Evolutionary conservation across 2,888 invertebrate genomes (phyloP), one percentile per base, ranked within the genome.

Genomic region (Hedychridium roseum): DNA sequence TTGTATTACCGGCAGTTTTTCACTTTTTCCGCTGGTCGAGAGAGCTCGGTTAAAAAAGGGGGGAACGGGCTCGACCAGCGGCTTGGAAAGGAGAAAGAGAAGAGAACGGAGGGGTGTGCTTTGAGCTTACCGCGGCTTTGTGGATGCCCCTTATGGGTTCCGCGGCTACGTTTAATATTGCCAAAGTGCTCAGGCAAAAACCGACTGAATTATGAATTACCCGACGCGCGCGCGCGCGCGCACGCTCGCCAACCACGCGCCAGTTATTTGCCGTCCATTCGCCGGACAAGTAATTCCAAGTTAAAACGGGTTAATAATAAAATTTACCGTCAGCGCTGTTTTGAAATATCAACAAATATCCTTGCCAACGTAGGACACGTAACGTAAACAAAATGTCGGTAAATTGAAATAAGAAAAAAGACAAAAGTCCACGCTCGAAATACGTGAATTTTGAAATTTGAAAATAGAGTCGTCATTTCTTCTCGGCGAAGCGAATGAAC

Each of bases 51-150:
- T 18, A 26, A 2, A 35, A 11, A 40, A 51, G 43, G 45, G 40
- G 39, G 35, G 42, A 27, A 37, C 34, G 23, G 31, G 32, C 43
- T 11, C 21, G 28, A 47, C 15, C 23, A 18, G 18, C 43, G 18
- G 23, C 12, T 18, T 21, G 47, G 9, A 21, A 27, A 43, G 34
- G 23, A 37, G 28, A 45, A 37, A 41, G 34, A 43, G 38, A 40
- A 44, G 20, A 37, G 30, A 43, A 28, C 47, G 57, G 54, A 57
- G 57, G 57, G 58, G 57, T 54, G 50, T 53, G 72, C 75, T 76
- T 75, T 76, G 74, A 75, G 74, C 70, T 68, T 62, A 60, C 71
- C 65, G 64, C 58, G 60, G 73, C 74, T 74, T 74, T 74, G 73
- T 74, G 65, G 62, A 50, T 64, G 60, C 62, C 69, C 63, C 65